Base-by-base conservation (phyloP, 2,888 invertebrate species). In the Cordilura impudica region DNA sequence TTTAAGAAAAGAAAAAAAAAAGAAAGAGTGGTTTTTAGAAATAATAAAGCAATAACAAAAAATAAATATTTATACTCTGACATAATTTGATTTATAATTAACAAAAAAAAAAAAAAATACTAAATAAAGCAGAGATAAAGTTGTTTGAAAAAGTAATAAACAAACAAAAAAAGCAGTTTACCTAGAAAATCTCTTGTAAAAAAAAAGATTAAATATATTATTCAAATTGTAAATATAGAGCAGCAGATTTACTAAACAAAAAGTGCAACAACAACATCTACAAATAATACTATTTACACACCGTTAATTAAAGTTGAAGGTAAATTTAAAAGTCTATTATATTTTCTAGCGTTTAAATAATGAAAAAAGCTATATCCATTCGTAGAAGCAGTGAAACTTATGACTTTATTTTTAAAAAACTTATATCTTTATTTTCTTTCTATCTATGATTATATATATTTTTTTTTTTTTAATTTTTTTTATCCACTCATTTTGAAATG, bases 281-380 rank as follows among this genome's bases (percentile, higher is more conserved):
- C 45, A 21, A 2, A 4, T 29, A 31, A 14, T 54, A 8, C 26
- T 26, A 19, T 18, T 43, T 39, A 53, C 54, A 4, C n/a, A 53
- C 10, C 29, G n/a, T 39, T n/a, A 39, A 51, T 54, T 61, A 43
- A 16, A 61, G 12, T 61, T 63, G 54, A 69, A 69, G 75, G 75
- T 75, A 75, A 75, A 54, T 67, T 54, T 18, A 7, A 12, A 12
- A n/a, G 12, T 39, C 1, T 39, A 39, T 35, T 35, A n/a, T 35
- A 39, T 39, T 39, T 39, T 39, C 35, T 39, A n/a, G 4, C 1
- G 12, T n/a, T 39, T n/a, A 39, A 39, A 39, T 12, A n/a, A 39
- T n/a, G 12, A 1, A 10, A 35, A 39, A 1, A 5, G n/a, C n/a
- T n/a, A 39, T n/a, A 39, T n/a, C 12, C 6, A 26, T 26, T 26